Evolutionary conservation across 2,888 invertebrate genomes (phyloP), one percentile per base, ranked within the genome.

Genomic region (Pseudoips prasinana): DNA sequence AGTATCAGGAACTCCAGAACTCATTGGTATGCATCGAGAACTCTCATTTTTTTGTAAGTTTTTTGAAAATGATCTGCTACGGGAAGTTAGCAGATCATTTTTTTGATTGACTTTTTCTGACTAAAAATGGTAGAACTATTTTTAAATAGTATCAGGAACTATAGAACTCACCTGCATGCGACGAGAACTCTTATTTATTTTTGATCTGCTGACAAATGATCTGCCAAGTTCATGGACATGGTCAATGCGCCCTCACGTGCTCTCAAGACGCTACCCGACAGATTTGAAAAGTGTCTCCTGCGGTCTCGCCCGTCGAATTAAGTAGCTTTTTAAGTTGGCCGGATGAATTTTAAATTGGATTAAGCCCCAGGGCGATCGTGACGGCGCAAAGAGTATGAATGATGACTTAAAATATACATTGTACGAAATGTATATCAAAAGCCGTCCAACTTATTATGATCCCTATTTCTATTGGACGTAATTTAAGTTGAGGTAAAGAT

Each of bases 291-390:
- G 71, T 51, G 47, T 61, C 58, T 58, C 59, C 49, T 58, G 49
- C 48, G 44, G 38, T 48, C 48, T 49, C 53, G 55, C 41, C 47
- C 54, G 45, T 58, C 46, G 68, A 74, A 77, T 76, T 74, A 72
- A 69, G 68, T 62, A 61, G 60, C 74, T 73, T 74, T 73, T 74
- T 68, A 72, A 79, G 69, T 70, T 70, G 64, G 74, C 60, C 64
- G 84, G 74, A 70, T 83, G 64, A 79, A 77, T 79, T 83, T 80
- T 75, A 83, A 86, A 85, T 84, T 84, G 73, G 78, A 76, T 77
- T 76, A 81, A 76, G 79, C 85, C 78, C 59, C 61, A 53, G 73
- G 82, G 76, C 63, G 73, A 69, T 82, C 87, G 86, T 86, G 86
- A 84, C 81, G 69, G 62, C 73, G 82, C 81, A 80, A 78, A 82